Conservation (phyloP, 2,113 vertebrate species). For the Sinocyclocheilus maitianheensis region DNA sequence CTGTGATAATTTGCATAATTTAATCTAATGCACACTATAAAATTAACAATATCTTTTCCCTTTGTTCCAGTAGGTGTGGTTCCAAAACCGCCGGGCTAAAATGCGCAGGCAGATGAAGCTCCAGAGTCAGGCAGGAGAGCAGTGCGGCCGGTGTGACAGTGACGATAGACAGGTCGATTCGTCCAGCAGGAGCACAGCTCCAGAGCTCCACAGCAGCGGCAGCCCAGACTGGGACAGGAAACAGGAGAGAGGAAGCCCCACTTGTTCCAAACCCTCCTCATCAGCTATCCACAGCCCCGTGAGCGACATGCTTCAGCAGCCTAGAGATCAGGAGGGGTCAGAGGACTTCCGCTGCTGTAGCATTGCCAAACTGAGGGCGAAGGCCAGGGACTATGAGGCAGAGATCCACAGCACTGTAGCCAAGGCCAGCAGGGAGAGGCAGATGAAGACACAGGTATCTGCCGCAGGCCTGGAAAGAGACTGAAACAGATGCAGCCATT, state of each 20-base stretch:
- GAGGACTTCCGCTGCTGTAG: conserved; percentile 76
- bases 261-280: conserved; percentile 58
- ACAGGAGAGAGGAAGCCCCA: conserved; percentile 60
- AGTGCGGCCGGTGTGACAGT: conserved; percentile 51
- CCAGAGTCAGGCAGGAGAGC: conserved; percentile 64
- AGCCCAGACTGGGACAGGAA: conserved; percentile 63
- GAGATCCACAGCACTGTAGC: conserved; percentile 72
- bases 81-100: conserved; percentile 85
- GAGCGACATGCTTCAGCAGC: conserved; percentile 38
- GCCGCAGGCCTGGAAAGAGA: conserved; percentile 58
- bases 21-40: background rate
- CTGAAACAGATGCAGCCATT: conserved; percentile 47
- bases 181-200: conserved; percentile 28
- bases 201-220: conserved; percentile 58
- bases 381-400: conserved; percentile 79
- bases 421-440: conserved; percentile 60
- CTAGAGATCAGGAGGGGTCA: conserved; percentile 57
- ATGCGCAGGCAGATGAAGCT: conserved; percentile 83
- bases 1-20: background rate
- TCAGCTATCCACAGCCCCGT: conserved; percentile 7
- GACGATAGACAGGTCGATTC: conserved; percentile 36
- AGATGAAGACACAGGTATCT: conserved; percentile 61
- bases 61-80: conserved; percentile 78
- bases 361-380: conserved; percentile 79
- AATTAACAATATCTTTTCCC: background rate